These are phyloP conservation scores for Epinotia demarniana DNA, from an alignment of 2,888 invertebrate genomes.

Conservation along the genomic window DNA sequence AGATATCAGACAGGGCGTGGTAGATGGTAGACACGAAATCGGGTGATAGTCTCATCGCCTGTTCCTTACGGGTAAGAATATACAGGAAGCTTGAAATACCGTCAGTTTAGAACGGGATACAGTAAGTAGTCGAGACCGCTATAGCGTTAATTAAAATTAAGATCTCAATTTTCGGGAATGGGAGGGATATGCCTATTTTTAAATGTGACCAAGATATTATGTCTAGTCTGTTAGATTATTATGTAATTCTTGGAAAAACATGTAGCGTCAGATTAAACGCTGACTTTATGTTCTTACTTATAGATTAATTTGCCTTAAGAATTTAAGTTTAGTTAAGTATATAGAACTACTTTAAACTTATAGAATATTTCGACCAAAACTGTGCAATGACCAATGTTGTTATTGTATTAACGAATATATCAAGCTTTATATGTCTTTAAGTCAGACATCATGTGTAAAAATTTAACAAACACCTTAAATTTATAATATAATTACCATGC, in stretches of 20 bases:
- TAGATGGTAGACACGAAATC: too few species aligned
- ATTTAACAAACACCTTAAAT: neutral
- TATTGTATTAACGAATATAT: neutral
- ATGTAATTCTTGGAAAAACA: too few species aligned
- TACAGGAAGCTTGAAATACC: conserved; percentile 2
- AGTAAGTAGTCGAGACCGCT: neutral
- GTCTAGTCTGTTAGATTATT: too few species aligned
- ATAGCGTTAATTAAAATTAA: neutral
- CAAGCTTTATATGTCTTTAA: neutral
- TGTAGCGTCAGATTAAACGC: too few species aligned
- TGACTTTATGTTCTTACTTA: too few species aligned
- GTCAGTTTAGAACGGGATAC: neutral
- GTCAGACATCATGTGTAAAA: neutral
- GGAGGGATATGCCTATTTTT: too few species aligned
- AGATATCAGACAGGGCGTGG: too few species aligned
- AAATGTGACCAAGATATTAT: too few species aligned
- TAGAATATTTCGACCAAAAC: neutral
- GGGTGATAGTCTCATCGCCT: too few species aligned
- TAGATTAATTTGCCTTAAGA: too few species aligned
- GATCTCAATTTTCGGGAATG: too few species aligned
- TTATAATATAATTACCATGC: neutral
- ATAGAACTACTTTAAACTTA: too few species aligned
- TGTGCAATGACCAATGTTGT: neutral
- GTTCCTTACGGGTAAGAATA: neutral
- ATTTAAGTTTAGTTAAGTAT: neutral